Base-by-base conservation (phyloP, 2,797 vertebrate genomes). In the Enteromius afrohamiltoni region DNA sequence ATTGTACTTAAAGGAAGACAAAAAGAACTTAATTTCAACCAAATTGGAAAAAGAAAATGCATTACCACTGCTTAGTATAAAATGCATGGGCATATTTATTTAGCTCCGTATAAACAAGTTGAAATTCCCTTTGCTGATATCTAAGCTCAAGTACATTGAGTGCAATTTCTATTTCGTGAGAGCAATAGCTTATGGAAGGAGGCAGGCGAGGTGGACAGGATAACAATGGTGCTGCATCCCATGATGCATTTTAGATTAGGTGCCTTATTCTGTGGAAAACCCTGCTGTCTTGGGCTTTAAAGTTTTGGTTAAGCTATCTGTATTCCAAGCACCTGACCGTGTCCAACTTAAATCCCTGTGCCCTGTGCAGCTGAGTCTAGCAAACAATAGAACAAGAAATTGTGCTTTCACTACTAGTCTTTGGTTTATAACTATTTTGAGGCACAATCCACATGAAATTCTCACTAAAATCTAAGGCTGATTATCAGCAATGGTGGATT, bases 401-500 rank as follows among this genome's bases (percentile, higher is more conserved):
- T 81, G 83, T 70, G 40, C 85, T 87, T 86, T 80, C 71, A 49
- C 34, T 64, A 49, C 42, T 82, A 29, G 64, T 26, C 29, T 51
- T 84, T 85, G 68, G 68, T 85, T 91, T 87, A 86, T 7, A 64
- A 45, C 88, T 87, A 89, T 89, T 73, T 89, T 88, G 84, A 83
- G 85, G 75, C 78, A 74, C 31, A 85, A 87, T 86, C 86, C 73
- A 88, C 85, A 87, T 55, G 81, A 79, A 82, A 77, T 86, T 86
- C 83, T 53, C 64, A 60, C 85, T 83, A 83, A 88, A 83, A 91
- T 89, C 64, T 65, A 87, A 85, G 82, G 84, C 7, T 87, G 87
- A 90, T 89, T 88, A 91, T 86, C 86, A 90, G 88, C 80, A 82
- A 75, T 80, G 77, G 89, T 90, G 88, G 81, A 89, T 92, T 93